Evolutionary conservation across 2,888 invertebrate genomes (phyloP).

Genomic region (Tenthredo notha): DNA sequence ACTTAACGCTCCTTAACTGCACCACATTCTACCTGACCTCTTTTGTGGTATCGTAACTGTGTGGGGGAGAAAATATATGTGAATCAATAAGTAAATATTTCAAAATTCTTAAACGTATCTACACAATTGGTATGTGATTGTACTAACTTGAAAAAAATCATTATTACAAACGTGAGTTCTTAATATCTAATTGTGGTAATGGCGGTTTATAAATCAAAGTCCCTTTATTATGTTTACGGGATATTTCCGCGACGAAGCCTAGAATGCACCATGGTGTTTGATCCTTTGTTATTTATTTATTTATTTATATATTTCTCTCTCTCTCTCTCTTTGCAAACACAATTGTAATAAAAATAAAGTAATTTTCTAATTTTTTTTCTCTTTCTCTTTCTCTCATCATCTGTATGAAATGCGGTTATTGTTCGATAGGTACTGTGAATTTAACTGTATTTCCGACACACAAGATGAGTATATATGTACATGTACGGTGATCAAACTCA

Average conservation of each 20-base stretch:
- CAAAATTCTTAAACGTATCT: too few relatives aligned
- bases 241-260: not conserved
- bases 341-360: too few relatives aligned
- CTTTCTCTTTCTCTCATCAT: not conserved
- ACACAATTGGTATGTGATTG: not conserved
- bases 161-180: not conserved
- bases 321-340: too few relatives aligned
- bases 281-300: not conserved
- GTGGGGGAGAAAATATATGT: not conserved
- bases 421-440: not conserved
- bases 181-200: not conserved
- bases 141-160: not conserved
- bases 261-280: not conserved
- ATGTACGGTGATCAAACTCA: not conserved
- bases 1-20: not conserved
- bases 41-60: not conserved
- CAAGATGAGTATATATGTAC: not conserved
- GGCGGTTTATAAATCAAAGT: not conserved
- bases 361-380: too few relatives aligned
- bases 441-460: not conserved
- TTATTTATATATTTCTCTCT: too few relatives aligned
- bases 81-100: not conserved
- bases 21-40: slow-evolving; percentile 14
- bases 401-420: not conserved
- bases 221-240: not conserved